Evolutionary conservation across 2,888 invertebrate species (phyloP), one percentile per base, ranked within the genome.

Genomic region (Zaprionus bogoriensis): DNA sequence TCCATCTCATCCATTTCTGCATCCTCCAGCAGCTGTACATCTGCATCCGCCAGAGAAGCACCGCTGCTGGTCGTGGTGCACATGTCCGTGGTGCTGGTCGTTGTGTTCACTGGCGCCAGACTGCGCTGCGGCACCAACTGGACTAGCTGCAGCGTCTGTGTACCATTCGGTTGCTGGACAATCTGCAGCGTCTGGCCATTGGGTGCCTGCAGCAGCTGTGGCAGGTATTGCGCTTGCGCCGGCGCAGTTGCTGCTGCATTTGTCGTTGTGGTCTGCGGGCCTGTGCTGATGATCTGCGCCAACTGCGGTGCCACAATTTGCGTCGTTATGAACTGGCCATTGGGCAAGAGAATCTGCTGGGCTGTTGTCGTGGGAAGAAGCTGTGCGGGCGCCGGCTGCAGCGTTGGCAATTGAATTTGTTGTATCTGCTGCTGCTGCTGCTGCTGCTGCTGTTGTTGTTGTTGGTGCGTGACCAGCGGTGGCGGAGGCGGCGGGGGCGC

Each of bases 151-250:
- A 89, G 51, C 9, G 89, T 88, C 53, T 89, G 89, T 23, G 88
- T 88, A 0, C 91, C 91, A 67, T 91, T 91, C 9, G 89, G 85
- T 51, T 91, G 91, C 57, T 91, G 91, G 17, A 91, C 90, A 70
- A 91, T 84, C 64, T 91, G 91, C 38, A 91, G 62, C 0, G 91
- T 90, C 53, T 89, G 91, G 0, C 90, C 90, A 51, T 87, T 88
- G 5, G 88, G 77, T 0, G 90, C 87, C 60, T 90, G 90, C 50
- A 90, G 74, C 10, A 89, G 54, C 23, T 89, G 89, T 0, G 89
- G 89, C 55, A 87, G 50, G 53, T 79, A 88, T 61, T 89, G 89
- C 0, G 82, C 72, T 19, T 88, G 89, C 3, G 68, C 73, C 14
- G 59, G 45, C 5, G 70, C 52, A 36, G 32, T 14, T 2, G 64